Percentiles rank a stretch among this genome's conserved stretches.
These are phyloP conservation scores for Tethya wilhelma DNA, from an alignment of 37 sponge, comb jelly and placozoan species.

Conservation along the genomic window DNA sequence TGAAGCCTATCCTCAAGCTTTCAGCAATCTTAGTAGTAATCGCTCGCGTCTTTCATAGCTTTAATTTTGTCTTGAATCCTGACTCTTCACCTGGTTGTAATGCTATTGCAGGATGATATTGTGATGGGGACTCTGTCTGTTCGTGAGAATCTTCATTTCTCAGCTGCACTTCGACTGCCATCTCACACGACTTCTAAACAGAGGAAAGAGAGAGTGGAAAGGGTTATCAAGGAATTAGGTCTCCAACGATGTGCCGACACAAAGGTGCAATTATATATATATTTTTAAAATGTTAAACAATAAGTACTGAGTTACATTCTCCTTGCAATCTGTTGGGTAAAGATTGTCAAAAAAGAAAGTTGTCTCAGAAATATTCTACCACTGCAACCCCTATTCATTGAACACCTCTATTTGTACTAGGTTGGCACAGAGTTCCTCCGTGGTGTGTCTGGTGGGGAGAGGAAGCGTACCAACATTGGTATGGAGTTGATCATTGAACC, in stretches of 20 bases:
- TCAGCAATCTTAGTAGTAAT: no score
- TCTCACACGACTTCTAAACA: constrained; percentile 31
- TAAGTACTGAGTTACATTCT: no score
- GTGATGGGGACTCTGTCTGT: constrained; percentile 88
- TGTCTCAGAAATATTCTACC: no score
- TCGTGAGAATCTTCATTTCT: constrained; percentile 81
- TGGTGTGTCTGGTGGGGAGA: constrained; percentile 90
- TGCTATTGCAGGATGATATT: constrained; percentile 83
- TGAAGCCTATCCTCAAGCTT: no score
- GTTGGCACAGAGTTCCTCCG: constrained; percentile 80
- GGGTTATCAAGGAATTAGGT: constrained; percentile 73
- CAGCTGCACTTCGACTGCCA: constrained; percentile 81
- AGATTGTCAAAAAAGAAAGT: no score
- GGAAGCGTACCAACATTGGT: constrained; percentile 90
- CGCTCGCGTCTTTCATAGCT: no score
- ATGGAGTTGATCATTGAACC: constrained; percentile 93
- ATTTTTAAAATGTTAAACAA: no score
- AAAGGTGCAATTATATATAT: constrained; percentile 13
- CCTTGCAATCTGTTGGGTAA: no score
- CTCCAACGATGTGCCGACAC: constrained; percentile 46
- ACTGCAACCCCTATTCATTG: no score
- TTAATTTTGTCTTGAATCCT: no score
- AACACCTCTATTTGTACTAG: no score
- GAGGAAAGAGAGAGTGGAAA: constrained; percentile 69
- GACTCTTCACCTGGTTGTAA: no score